Evolutionary conservation across 2,888 invertebrate species (phyloP).

Genomic region (Drosophila subquinaria): DNA sequence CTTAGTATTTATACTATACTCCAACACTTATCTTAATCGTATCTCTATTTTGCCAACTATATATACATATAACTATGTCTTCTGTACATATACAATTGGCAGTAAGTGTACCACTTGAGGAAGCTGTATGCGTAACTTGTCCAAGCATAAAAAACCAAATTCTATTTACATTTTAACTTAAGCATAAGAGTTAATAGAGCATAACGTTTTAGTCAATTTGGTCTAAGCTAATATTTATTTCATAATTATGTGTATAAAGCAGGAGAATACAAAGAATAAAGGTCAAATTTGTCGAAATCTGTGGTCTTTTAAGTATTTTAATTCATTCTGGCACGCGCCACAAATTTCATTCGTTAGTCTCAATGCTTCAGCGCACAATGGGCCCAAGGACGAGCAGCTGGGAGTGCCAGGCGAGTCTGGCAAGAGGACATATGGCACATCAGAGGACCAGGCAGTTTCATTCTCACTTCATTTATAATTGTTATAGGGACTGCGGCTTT

Average conservation of each 20-base stretch:
- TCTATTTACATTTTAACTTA: conserved; percentile 33
- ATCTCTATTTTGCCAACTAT: conserved; percentile 38
- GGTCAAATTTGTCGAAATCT: conserved; percentile 38
- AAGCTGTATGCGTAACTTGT: conserved; percentile 39
- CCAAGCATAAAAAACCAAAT: conserved; percentile 64
- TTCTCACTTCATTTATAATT: conserved; percentile 59
- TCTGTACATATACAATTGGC: conserved; percentile 49
- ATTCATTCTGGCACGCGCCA: conserved; percentile 57
- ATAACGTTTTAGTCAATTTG: conserved; percentile 74
- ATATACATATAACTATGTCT: conserved; percentile 1
- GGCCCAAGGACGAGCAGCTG: conserved; percentile 56
- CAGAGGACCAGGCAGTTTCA: conserved; percentile 20
- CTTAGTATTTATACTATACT: conserved; percentile 42
- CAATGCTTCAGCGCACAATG: conserved; percentile 58
- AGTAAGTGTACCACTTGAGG: conserved; percentile 19
- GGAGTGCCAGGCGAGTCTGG: conserved; percentile 10
- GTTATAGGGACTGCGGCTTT: conserved; percentile 39
- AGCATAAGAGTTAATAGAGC: conserved; percentile 73
- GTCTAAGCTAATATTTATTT: conserved; percentile 75
- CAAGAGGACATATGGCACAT: conserved; percentile 15
- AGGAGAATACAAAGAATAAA: conserved; percentile 48
- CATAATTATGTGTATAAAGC: conserved; percentile 61
- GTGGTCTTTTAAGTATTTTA: conserved; percentile 40
- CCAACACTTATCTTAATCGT: conserved; percentile 19
- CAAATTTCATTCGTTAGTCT: conserved; percentile 46